phyloP scores from a whole-genome alignment of 1,140 invertebrate genomes.

The Listronotus bonariensis region DNA sequence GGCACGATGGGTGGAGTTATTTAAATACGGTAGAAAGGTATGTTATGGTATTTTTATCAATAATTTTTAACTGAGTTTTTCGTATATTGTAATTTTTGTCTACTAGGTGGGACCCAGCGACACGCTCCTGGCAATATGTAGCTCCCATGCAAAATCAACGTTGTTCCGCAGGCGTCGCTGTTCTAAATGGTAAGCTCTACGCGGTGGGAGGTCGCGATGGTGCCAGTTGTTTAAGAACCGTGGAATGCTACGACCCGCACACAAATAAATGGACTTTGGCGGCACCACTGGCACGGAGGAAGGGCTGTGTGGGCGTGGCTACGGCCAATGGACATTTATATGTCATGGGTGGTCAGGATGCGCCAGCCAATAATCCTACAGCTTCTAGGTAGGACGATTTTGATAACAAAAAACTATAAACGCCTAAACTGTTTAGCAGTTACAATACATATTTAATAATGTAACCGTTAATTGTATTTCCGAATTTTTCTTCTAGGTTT shows the following conservation, averaged over 20 bases:
- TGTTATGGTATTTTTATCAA: neutral
- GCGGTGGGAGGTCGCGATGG: conserved; percentile 93
- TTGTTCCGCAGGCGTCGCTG: conserved; percentile 87
- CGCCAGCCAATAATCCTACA: conserved; percentile 80
- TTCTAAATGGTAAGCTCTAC: conserved; percentile 85
- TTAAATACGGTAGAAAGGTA: conserved; percentile 87
- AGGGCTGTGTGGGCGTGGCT: conserved; percentile 89
- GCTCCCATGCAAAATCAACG: conserved; percentile 84
- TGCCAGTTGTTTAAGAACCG: conserved; percentile 85
- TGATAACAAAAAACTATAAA: neutral
- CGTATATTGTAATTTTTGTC: no score
- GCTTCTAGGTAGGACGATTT: conserved; percentile 61
- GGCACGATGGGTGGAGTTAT: conserved; percentile 95
- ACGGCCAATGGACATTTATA: conserved; percentile 83
- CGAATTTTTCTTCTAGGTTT: conserved; percentile 56
- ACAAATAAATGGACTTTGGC: conserved; percentile 88
- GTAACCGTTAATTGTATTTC: neutral
- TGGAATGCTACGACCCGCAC: conserved; percentile 92
- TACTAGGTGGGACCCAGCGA: conserved; percentile 82
- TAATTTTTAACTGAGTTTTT: no score
- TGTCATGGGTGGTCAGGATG: conserved; percentile 88
- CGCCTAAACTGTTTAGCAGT: no score
- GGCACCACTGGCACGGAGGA: conserved; percentile 84
- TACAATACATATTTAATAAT: no score
- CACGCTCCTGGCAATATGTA: conserved; percentile 85